Evolutionary conservation across 2,797 vertebrate genomes (phyloP), one percentile per base, ranked within the genome.

Genomic region (Manis javanica): DNA sequence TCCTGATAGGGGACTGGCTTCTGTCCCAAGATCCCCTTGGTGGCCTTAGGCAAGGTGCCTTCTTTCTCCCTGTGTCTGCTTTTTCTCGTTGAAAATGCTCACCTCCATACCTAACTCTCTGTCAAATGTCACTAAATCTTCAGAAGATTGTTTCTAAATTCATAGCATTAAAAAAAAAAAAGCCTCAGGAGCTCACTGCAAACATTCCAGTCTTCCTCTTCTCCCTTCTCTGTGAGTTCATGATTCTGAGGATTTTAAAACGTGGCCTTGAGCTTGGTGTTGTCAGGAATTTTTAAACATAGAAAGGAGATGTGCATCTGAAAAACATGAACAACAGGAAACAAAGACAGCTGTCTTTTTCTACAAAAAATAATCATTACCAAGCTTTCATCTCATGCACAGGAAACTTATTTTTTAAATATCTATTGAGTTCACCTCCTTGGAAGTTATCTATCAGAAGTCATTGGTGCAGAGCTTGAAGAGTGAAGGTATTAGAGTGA

Each of bases 1-100:
- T 97, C 84, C 91, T 97, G 98, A 98, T 98, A 98, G 95, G 81
- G 90, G 71, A 31, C 71, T 55, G 51, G 90, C 87, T 95, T 92
- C 91, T 96, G 93, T 96, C 94, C 95, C 94, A 93, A 92, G 86
- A 64, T 97, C 93, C 57, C 42, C 63, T 26, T 0, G 0, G 77
- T 23, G 63, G 61, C 63, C 64, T 74, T 8, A 57, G 75, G 75
- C 89, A 82, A 96, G 77, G 94, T 84, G 84, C 79, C 82, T 81
- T 57, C 34, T 31, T 81, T 57, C 34, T 31, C 46, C 37, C 49
- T 18, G 19, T 7, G 39, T 87, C 94, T 91, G 91, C 29, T 79
- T 87, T 92, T 88, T 83, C 74, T 97, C 71, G 42, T 31, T 6
- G 10, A 84, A 59, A 49, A 74, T 49, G 74, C 59, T 39, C 57